Base-by-base conservation (phyloP, 2,797 vertebrate species). In the Numenius phaeopus region DNA sequence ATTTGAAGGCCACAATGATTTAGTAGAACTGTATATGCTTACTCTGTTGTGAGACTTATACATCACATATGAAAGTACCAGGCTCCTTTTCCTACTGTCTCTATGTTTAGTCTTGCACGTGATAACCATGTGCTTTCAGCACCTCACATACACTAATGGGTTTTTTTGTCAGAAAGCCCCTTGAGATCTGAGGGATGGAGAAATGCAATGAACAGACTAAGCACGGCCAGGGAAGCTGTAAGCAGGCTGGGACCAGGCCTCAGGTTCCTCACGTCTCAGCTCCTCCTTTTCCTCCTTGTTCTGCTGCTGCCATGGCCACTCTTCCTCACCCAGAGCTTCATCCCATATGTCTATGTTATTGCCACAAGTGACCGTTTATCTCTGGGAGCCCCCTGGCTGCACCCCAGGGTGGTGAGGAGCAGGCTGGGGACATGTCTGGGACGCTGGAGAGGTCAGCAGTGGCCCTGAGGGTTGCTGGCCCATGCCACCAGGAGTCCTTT, bases 1-100 rank as follows among this genome's bases (percentile, higher is more conserved):
- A 84, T 88, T 90, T 91, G 73, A 94, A 95, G 79, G 67, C 44
- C 69, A 90, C 67, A 75, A 32, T 92, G 94, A 96, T 81, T 97
- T 81, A 65, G 62, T 87, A 81, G 52, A 62, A 84, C 37, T 91
- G 50, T 64, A 32, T 70, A 40, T 67, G 55, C 65, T 79, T 86
- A 50, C 50, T 58, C 34, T 76, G 67, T 80, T 73, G 27, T 87
- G 61, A 67, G 85, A 90, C 62, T 90, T 82, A 87, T 18, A 93
- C 47, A 72, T 55, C 55, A 65, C 22, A 55, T 46, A 72, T 71
- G 32, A 52, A 90, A 78, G 32, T 54, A 87, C 61, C 58, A 71
- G 80, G 46, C 26, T 90, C 11, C 44, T 90, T 87, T 83, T 83
- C 82, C 72, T 81, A 47, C 86, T 83, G 67, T 85, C 75, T 86